Base-by-base conservation (phyloP, 2,797 vertebrate species). In the Lepidocolaptes lacrymiger region DNA sequence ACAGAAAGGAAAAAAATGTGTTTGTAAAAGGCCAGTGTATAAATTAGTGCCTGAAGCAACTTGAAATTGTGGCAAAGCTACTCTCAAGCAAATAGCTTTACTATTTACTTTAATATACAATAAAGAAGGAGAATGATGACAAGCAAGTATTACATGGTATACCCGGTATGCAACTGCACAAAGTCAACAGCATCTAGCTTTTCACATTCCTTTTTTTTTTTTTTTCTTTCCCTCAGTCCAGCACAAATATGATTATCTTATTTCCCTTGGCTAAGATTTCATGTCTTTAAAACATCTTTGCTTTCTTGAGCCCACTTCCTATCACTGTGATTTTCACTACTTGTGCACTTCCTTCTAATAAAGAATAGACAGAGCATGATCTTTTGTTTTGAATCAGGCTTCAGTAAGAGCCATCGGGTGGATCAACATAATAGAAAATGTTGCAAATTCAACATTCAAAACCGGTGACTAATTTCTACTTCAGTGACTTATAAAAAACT, bases 21-120 rank as follows among this genome's bases (percentile, higher is more conserved):
- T 79, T 61, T 67, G 59, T 95, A 71, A 95, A 96, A 96, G 96
- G 51, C 49, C 89, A 88, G 46, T 74, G 62, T 86, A 93, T 94
- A 93, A 96, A 97, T 93, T 81, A 94, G 39, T 96, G 94, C 92
- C 96, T 92, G 58, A 78, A 96, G 94, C 88, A 15, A 91, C 80
- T 86, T 91, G 93, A 95, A 80, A 96, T 95, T 96, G 91, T 96
- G 91, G 61, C 89, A 86, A 58, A 91, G 58, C 59, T 97, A 71
- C 63, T 97, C 90, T 72, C 59, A 67, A 68, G 95, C 7, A 30
- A 93, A 94, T 96, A 94, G 37, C 79, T 96, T 94, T 93, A 55
- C 95, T 97, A 96, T 98, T 97, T 97, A 93, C 96, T 97, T 98
- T 97, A 97, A 97, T 97, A 96, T 93, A 95, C 88, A 89, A 28